A percentile compares a stretch with the other conserved stretches of the same genome.
Conservation (phyloP, 2,113 vertebrate genomes). For the Colaptes auratus region DNA sequence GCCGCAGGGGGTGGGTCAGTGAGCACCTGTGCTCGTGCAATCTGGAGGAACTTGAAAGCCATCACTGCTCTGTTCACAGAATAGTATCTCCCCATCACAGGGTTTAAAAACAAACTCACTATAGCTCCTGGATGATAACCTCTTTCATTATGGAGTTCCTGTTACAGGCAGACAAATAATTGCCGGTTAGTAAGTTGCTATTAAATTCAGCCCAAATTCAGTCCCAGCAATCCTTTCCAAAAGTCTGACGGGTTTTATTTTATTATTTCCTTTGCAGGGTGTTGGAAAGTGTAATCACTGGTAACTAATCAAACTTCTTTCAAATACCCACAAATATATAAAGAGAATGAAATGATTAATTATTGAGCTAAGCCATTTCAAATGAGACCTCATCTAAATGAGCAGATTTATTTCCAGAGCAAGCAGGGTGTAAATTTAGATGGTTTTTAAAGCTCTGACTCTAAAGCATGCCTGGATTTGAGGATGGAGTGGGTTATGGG, state of each 20-base stretch:
- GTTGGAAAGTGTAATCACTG: constrained; percentile 68
- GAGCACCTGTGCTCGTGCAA: neutral
- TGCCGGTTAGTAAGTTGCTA: neutral
- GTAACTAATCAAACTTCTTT: constrained; percentile 77
- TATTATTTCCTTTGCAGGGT: constrained; percentile 67
- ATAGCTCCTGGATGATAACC: constrained; percentile 10
- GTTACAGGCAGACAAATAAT: constrained; percentile 53
- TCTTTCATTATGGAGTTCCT: constrained; percentile 4
- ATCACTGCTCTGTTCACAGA: neutral
- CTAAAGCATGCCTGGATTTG: constrained; percentile 29
- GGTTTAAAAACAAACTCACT: neutral
- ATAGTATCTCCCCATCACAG: neutral
- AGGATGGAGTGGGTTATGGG: constrained; percentile 28
- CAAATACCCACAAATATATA: constrained; percentile 72
- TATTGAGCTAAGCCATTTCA: constrained; percentile 70
- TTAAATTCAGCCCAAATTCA: constrained; percentile 51
- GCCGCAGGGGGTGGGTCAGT: neutral
- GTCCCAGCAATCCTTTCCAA: constrained; percentile 34
- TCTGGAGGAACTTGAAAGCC: neutral
- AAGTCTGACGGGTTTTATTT: constrained; percentile 63
- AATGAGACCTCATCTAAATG: constrained; percentile 75
- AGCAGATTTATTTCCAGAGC: constrained; percentile 74
- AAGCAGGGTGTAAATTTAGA: constrained; percentile 70
- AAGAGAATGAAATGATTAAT: constrained; percentile 75
- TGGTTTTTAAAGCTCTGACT: constrained; percentile 59